A percentile compares a stretch with the other conserved stretches of the same genome.
Conservation (phyloP, 2,888 invertebrate genomes). For the Drosophila kambysellisi region DNA sequence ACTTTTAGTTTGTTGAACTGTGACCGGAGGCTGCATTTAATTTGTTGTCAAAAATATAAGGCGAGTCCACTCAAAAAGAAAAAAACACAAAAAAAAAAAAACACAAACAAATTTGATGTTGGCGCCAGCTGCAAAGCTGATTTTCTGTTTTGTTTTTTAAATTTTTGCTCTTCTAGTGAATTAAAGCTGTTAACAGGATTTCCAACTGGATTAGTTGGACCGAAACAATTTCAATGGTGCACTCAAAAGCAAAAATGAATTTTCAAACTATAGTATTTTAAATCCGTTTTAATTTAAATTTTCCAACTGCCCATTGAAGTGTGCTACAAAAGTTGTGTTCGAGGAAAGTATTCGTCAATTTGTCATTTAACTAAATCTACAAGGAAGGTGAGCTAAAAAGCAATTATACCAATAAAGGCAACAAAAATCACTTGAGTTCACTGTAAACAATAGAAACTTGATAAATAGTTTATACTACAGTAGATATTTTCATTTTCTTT, state of each 20-base stretch:
- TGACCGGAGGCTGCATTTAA: conserved; percentile 65
- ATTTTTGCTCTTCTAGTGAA: background rate
- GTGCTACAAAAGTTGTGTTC: conserved; percentile 15
- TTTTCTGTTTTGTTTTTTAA: background rate
- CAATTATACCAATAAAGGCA: background rate
- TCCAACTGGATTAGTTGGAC: background rate
- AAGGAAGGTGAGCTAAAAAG: background rate
- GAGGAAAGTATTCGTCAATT: background rate
- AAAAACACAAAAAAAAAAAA: conserved; percentile 10
- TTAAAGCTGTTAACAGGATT: background rate
- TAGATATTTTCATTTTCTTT: background rate
- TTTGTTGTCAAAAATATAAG: conserved; percentile 58
- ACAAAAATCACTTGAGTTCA: background rate
- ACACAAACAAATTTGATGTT: conserved; percentile 33
- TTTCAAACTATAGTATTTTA: background rate
- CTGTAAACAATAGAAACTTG: conserved; percentile 3
- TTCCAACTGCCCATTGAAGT: conserved; percentile 18
- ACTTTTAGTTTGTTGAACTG: conserved; percentile 79
- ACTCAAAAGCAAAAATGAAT: conserved; percentile 1
- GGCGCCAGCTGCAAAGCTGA: conserved; percentile 42
- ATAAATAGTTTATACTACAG: background rate
- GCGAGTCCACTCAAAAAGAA: background rate
- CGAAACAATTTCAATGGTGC: conserved; percentile 6
- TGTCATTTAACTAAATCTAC: background rate
- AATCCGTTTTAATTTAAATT: conserved; percentile 36